Evolutionary conservation across 1,140 invertebrate species (phyloP).

Genomic region (Spodoptera litura): DNA sequence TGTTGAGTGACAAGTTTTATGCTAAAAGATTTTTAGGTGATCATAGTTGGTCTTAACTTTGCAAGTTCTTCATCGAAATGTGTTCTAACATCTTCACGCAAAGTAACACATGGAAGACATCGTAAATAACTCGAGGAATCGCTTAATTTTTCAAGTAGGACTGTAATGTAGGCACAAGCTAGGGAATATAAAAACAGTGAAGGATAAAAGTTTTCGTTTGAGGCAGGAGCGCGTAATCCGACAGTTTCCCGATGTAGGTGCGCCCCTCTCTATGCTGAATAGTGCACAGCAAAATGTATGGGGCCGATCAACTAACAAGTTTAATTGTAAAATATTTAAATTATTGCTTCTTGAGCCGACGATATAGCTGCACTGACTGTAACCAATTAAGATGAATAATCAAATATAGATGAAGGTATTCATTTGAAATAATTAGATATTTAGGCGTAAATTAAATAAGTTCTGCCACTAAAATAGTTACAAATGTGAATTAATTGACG

Average conservation of each 20-base stretch:
- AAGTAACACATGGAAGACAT: constrained; percentile 31
- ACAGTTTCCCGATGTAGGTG: constrained; percentile 64
- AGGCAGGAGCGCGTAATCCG: constrained; percentile 65
- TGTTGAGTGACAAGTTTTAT: no score
- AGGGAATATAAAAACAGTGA: constrained; percentile 57
- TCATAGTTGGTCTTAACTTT: no score
- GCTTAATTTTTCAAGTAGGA: constrained; percentile 58
- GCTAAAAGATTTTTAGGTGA: no score
- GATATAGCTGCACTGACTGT: no score
- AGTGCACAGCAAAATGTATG: constrained; percentile 32
- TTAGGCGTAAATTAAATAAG: no score
- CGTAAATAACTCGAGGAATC: constrained; percentile 44
- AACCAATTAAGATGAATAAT: no score
- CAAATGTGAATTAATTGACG: no score
- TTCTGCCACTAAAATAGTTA: no score
- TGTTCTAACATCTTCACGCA: constrained; percentile 52
- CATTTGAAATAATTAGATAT: no score
- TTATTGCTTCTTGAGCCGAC: no score
- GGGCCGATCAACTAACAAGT: not conserved
- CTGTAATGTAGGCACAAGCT: constrained; percentile 59
- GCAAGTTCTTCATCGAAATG: constrained; percentile 58
- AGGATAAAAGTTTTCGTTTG: constrained; percentile 67
- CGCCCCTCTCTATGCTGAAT: constrained; percentile 58
- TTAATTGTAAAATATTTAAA: no score
- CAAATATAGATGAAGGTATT: no score